Percentiles rank a stretch among this genome's conserved stretches.
These are phyloP conservation scores for Eilema griseolum DNA, from an alignment of 2,888 invertebrate species.

Conservation along the genomic window DNA sequence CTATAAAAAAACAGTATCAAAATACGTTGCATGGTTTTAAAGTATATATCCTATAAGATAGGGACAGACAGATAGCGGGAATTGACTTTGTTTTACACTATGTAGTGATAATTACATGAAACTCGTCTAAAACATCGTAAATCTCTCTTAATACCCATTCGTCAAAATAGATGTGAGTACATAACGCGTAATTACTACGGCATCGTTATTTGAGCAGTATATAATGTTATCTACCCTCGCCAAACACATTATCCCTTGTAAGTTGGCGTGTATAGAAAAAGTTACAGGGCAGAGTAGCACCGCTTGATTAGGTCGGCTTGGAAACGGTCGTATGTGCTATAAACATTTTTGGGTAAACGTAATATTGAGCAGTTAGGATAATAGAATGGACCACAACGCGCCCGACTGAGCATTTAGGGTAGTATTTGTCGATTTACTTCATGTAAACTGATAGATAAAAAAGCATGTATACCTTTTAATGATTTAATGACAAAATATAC, in stretches of 20 bases:
- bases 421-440: conserved; percentile 56
- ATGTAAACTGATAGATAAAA: conserved; percentile 62
- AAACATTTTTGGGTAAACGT: conserved; percentile 84
- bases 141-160: conserved; percentile 8
- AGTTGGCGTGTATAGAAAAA: conserved; percentile 58
- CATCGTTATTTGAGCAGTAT: conserved; percentile 37
- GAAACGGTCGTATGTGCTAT: conserved; percentile 73
- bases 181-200: conserved; percentile 39
- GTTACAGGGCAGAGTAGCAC: conserved; percentile 58
- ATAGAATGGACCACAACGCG: conserved; percentile 74
- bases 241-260: conserved; percentile 53
- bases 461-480: conserved; percentile 48
- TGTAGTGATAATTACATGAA: background rate
- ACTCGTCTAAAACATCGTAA: background rate
- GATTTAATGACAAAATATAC: conserved; percentile 32
- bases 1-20: too few species aligned
- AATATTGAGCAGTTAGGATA: conserved; percentile 83
- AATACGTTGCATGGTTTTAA: too few species aligned
- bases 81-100: too few species aligned
- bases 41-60: too few species aligned
- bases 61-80: too few species aligned
- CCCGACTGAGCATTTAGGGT: conserved; percentile 47
- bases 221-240: conserved; percentile 49
- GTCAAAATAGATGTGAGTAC: conserved; percentile 23
- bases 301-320: conserved; percentile 79